These are phyloP conservation scores for Magallana nippona DNA, from an alignment of 2,888 invertebrate species.

Conservation along the genomic window DNA sequence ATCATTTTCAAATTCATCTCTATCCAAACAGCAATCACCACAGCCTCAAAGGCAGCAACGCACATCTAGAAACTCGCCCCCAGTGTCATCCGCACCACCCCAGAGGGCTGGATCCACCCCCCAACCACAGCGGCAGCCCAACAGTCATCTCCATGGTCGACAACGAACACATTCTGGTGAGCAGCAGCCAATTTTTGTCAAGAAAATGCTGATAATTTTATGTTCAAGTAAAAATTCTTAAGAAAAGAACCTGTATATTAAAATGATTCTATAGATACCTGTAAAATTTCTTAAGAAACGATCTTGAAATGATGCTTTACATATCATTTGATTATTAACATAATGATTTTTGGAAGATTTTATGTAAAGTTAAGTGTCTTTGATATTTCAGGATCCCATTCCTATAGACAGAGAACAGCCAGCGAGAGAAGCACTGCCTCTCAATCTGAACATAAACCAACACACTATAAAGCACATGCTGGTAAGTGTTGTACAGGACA, in stretches of 20 bases:
- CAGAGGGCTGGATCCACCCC: constrained; percentile 20
- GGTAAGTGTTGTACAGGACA: constrained; percentile 15
- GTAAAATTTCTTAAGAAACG: too few species aligned
- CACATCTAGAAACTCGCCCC: neutral
- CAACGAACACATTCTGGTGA: constrained; percentile 60
- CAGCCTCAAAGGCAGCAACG: constrained; percentile 35
- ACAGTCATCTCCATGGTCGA: constrained; percentile 50
- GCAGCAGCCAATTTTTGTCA: neutral
- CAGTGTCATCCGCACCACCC: constrained; percentile 9
- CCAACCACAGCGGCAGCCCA: constrained; percentile 55
- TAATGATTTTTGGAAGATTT: neutral
- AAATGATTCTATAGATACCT: too few species aligned
- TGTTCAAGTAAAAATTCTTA: too few species aligned
- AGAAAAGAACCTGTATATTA: too few species aligned
- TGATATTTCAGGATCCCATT: constrained; percentile 55
- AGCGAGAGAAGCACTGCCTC: constrained; percentile 60
- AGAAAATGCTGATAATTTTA: too few species aligned
- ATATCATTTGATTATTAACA: too few species aligned
- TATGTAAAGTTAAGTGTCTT: neutral
- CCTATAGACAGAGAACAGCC: constrained; percentile 59
- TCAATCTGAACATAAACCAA: constrained; percentile 34
- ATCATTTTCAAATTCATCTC: neutral
- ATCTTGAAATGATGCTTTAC: neutral
- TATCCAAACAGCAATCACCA: constrained; percentile 28
- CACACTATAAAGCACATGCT: constrained; percentile 36